phyloP scores from a whole-genome alignment of 2,113 vertebrate species.

The Gnathonemus echidnorhynchus region DNA sequence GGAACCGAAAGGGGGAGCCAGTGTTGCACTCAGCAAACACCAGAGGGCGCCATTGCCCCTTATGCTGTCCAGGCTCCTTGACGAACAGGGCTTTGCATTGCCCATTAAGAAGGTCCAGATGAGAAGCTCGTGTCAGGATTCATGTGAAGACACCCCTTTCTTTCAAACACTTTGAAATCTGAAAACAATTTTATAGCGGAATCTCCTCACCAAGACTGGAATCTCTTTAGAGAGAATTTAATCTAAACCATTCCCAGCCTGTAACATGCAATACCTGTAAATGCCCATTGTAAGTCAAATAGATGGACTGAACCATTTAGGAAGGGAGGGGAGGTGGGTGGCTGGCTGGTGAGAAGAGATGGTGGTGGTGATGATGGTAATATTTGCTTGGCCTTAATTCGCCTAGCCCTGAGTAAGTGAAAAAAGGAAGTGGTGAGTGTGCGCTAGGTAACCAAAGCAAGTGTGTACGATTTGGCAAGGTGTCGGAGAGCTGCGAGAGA shows the following conservation, averaged over 20 bases:
- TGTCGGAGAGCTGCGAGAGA: slow-evolving; percentile 48
- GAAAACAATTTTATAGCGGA: neutral
- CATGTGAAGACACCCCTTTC: neutral
- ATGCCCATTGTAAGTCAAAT: slow-evolving; percentile 30
- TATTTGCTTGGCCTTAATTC: slow-evolving; percentile 54
- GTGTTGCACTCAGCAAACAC: neutral
- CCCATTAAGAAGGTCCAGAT: slow-evolving; percentile 15
- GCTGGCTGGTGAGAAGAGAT: neutral
- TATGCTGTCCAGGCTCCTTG: slow-evolving; percentile 1
- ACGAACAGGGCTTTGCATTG: neutral
- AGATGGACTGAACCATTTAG: slow-evolving; percentile 20
- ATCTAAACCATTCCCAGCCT: slow-evolving; percentile 3
- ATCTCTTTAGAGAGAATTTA: neutral
- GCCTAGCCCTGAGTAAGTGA: slow-evolving; percentile 54
- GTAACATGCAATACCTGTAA: slow-evolving; percentile 19
- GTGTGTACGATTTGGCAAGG: slow-evolving; percentile 53
- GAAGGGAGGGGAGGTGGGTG: slow-evolving; percentile 3
- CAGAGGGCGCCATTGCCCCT: neutral
- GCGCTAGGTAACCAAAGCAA: slow-evolving; percentile 82
- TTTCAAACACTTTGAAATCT: neutral
- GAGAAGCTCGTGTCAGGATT: slow-evolving; percentile 20
- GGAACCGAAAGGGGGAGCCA: neutral
- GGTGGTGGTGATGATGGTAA: neutral
- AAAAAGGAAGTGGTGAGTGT: slow-evolving; percentile 43
- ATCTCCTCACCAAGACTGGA: neutral